Conservation (phyloP, 2,888 invertebrate genomes). For the Drosophila falleni region DNA sequence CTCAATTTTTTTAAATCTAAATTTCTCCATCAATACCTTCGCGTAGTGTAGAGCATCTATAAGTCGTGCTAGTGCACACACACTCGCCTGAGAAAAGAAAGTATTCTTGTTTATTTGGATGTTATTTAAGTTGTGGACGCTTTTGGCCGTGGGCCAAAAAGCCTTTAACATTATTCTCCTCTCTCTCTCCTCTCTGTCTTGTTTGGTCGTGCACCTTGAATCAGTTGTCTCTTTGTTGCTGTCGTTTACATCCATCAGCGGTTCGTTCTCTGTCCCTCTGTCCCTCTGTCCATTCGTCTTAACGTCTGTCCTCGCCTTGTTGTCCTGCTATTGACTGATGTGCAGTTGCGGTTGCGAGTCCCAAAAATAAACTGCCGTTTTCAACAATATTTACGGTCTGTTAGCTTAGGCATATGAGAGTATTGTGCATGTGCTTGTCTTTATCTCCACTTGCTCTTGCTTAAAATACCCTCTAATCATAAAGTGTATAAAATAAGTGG, state of each 20-base stretch:
- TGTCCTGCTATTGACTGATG: constrained; percentile 72
- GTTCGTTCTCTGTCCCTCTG: constrained; percentile 28
- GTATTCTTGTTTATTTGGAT: constrained; percentile 36
- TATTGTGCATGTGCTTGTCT: constrained; percentile 5
- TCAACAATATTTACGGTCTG: constrained; percentile 77
- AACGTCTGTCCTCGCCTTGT: constrained; percentile 28
- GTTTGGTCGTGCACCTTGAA: constrained; percentile 53
- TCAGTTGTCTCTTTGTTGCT: constrained; percentile 62
- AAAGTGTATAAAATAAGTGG: not conserved
- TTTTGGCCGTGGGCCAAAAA: constrained; percentile 52
- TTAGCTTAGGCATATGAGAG: constrained; percentile 72
- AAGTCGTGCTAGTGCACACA: not conserved
- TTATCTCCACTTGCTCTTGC: constrained; percentile 23
- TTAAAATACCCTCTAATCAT: constrained; percentile 9
- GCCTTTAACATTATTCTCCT: constrained; percentile 49
- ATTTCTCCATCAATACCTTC: too few species aligned
- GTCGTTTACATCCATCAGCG: constrained; percentile 70
- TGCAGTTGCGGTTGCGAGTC: constrained; percentile 48
- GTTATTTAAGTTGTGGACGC: constrained; percentile 66
- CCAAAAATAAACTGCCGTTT: constrained; percentile 77
- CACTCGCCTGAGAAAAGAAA: not conserved
- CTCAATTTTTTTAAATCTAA: too few species aligned
- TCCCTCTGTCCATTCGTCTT: constrained; percentile 11
- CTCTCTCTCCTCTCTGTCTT: not conserved
- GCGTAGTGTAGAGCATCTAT: constrained; percentile 30